These are phyloP conservation scores for Eueides isabella DNA, from an alignment of 1,140 invertebrate species.

Conservation along the genomic window DNA sequence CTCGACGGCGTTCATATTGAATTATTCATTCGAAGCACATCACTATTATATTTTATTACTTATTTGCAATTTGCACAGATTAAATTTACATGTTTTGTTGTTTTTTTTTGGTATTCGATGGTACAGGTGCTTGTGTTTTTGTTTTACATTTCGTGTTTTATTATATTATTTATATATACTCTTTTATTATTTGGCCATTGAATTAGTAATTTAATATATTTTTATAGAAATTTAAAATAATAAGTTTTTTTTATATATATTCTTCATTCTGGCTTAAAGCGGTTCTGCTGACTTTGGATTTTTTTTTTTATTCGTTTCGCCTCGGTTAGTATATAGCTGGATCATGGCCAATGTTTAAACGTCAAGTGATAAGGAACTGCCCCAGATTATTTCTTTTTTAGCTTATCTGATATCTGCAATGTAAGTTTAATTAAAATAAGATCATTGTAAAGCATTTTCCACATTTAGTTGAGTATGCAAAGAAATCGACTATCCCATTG, in stretches of 20 bases:
- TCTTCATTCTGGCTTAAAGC: slow-evolving; percentile 1
- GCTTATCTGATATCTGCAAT: too few relatives aligned
- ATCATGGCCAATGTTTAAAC: slow-evolving; percentile 17
- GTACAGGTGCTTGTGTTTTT: not conserved
- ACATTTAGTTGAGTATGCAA: too few relatives aligned
- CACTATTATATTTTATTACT: not conserved
- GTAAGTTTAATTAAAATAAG: too few relatives aligned
- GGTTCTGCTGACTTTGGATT: not conserved
- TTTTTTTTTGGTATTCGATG: not conserved
- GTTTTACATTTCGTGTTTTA: not conserved
- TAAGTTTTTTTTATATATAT: not conserved
- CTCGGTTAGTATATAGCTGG: slow-evolving; percentile 19
- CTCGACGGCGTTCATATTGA: not conserved
- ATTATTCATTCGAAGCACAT: slow-evolving; percentile 5
- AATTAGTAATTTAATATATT: too few relatives aligned
- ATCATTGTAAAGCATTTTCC: too few relatives aligned
- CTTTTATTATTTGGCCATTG: not conserved
- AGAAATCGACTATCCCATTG: too few relatives aligned
- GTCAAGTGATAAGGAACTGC: slow-evolving; percentile 5
- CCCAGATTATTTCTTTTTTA: not conserved
- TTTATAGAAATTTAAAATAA: too few relatives aligned
- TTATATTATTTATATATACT: not conserved
- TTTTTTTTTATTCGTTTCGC: slow-evolving; percentile 1
- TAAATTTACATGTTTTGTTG: not conserved
- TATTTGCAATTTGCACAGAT: slow-evolving; percentile 5